phyloP scores from a whole-genome alignment of 2,888 invertebrate genomes.

The Pimpla rufipes region DNA sequence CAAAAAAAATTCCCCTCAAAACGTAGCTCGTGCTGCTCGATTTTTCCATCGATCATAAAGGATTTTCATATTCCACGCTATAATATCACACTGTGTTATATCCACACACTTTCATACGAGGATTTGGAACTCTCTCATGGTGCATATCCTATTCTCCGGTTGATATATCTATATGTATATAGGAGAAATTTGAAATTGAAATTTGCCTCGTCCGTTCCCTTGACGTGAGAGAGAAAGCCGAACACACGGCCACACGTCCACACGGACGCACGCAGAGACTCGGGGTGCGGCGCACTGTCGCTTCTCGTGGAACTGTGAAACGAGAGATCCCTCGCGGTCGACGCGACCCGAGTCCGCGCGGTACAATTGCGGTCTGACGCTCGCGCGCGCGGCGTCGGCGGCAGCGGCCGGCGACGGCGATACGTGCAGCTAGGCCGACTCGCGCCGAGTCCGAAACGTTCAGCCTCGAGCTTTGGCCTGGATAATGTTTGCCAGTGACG shows the following conservation, averaged over 20 bases:
- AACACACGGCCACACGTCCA: background rate
- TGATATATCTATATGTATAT: conserved; percentile 13
- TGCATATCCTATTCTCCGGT: background rate
- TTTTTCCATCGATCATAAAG: background rate
- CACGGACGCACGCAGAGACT: background rate
- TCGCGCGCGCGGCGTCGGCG: no score
- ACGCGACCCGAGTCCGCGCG: conserved; percentile 52
- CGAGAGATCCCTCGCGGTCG: conserved; percentile 61
- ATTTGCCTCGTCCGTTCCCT: conserved; percentile 59
- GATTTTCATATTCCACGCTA: background rate
- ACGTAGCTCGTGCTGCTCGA: background rate
- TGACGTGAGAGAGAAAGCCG: conserved; percentile 54
- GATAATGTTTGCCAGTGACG: conserved; percentile 55
- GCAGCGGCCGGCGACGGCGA: conserved; percentile 34
- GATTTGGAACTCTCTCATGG: background rate
- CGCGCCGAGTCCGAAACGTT: conserved; percentile 2
- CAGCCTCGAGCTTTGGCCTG: conserved; percentile 50
- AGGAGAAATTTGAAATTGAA: conserved; percentile 70
- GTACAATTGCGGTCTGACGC: conserved; percentile 68
- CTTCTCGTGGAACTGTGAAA: conserved; percentile 38
- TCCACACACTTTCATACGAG: background rate
- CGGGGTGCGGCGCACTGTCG: conserved; percentile 25
- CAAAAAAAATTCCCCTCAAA: background rate
- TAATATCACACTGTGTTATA: background rate
- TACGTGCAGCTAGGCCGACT: conserved; percentile 14